phyloP scores from a whole-genome alignment of 2,113 vertebrate genomes.

The Actenoides hombroni region DNA sequence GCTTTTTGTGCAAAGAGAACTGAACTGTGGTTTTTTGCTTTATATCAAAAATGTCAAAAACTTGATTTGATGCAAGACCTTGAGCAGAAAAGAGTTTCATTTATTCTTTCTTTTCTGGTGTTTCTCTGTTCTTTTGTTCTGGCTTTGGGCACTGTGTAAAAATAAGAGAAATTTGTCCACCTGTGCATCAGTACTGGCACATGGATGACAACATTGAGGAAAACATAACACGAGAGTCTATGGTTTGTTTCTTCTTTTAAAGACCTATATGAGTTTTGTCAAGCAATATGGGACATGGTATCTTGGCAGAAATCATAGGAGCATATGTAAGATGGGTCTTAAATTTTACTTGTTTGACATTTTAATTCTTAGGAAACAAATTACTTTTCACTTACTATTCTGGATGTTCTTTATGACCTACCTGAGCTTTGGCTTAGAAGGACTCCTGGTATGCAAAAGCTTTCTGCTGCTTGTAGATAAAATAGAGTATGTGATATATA shows the following conservation, averaged over 20 bases:
- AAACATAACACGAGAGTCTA: not conserved
- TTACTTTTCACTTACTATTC: not conserved
- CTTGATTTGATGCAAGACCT: conserved; percentile 41
- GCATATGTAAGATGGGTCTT: not conserved
- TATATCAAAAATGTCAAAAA: conserved; percentile 17
- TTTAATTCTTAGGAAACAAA: not conserved
- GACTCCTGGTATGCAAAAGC: not conserved
- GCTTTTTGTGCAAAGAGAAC: not conserved
- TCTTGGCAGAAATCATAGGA: not conserved
- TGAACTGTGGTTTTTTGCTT: not conserved
- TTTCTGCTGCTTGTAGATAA: not conserved
- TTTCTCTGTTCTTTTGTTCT: not conserved
- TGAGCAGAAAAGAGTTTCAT: conserved; percentile 10
- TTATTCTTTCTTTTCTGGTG: not conserved
- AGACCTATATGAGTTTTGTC: not conserved
- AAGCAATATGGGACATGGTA: not conserved
- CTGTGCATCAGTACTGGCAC: not conserved
- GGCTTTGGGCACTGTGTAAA: conserved; percentile 3
- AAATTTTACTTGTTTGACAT: not conserved
- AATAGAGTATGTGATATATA: not conserved
- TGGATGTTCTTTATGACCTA: not conserved
- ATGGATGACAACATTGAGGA: not conserved
- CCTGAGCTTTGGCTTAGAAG: not conserved
- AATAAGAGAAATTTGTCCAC: conserved; percentile 37
- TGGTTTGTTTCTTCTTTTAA: not conserved